Evolutionary conservation across 2,797 vertebrate species (phyloP).

Genomic region (Catamblyrhynchus diadema): DNA sequence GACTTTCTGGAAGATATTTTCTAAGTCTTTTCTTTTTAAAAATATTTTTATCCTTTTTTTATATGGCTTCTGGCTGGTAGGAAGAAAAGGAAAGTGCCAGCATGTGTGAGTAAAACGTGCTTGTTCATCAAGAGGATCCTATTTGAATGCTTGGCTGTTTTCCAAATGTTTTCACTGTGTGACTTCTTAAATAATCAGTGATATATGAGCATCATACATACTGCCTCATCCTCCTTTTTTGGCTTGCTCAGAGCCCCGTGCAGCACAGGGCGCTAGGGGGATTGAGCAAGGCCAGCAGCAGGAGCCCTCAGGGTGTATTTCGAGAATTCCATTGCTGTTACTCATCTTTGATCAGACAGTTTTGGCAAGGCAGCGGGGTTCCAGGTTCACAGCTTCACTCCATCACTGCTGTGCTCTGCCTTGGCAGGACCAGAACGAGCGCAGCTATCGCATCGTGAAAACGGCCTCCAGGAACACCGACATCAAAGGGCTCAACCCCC

Average conservation of each 20-base stretch:
- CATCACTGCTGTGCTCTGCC: background rate
- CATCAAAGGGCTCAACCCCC: slow-evolving; percentile 92
- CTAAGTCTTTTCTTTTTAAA: background rate
- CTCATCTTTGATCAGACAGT: background rate
- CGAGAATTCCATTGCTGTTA: background rate
- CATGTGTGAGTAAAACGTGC: background rate
- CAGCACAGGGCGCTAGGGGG: background rate
- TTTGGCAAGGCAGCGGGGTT: background rate
- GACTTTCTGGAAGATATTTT: background rate
- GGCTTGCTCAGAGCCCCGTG: background rate
- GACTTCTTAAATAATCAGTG: slow-evolving; percentile 11
- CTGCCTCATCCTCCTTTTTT: background rate
- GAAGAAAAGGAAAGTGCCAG: background rate
- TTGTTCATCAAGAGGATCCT: slow-evolving; percentile 20
- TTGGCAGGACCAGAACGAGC: slow-evolving; percentile 92
- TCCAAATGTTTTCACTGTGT: background rate
- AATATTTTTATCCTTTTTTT: background rate
- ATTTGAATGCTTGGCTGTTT: slow-evolving; percentile 9
- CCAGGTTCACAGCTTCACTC: background rate
- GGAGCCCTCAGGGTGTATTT: background rate
- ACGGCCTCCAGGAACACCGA: slow-evolving; percentile 89
- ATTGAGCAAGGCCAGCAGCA: background rate
- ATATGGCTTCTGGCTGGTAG: background rate
- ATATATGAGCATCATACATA: background rate
- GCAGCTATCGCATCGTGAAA: slow-evolving; percentile 95